Percentiles rank a stretch among this genome's conserved stretches.
phyloP scores from a whole-genome alignment of 37 sponge, comb jelly and placozoan genomes.

The Aplysina aerophoba region DNA sequence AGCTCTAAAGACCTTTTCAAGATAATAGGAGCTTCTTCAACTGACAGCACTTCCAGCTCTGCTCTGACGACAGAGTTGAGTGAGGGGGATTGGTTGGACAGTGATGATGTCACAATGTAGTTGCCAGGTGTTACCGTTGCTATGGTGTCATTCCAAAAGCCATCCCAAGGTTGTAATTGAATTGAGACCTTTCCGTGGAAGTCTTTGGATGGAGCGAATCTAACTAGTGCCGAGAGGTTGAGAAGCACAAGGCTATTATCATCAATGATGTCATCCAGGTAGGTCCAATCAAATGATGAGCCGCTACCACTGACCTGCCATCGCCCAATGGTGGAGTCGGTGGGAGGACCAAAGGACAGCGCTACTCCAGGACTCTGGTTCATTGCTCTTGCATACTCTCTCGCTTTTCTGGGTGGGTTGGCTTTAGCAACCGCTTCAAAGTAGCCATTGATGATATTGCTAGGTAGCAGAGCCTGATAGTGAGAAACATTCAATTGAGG shows the following conservation, averaged over 20 bases:
- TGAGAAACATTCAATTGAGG: not conserved
- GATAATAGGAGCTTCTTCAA: constrained; percentile 48
- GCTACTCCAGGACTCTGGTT: constrained; percentile 67
- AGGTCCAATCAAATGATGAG: constrained; percentile 40
- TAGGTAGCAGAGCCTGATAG: constrained; percentile 45
- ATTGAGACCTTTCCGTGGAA: constrained; percentile 66
- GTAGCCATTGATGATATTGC: constrained; percentile 31
- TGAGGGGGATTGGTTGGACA: not conserved
- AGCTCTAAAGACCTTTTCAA: not conserved
- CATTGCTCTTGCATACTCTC: constrained; percentile 14
- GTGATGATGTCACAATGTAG: constrained; percentile 33
- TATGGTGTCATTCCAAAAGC: constrained; percentile 38
- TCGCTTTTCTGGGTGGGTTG: constrained; percentile 38
- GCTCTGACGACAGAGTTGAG: constrained; percentile 2
- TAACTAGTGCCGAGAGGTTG: constrained; percentile 51
- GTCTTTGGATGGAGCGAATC: constrained; percentile 61
- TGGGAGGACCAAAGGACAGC: constrained; percentile 36
- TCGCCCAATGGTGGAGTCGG: constrained; percentile 7
- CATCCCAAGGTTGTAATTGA: constrained; percentile 75
- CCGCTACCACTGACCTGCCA: constrained; percentile 82
- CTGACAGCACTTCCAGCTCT: constrained; percentile 10
- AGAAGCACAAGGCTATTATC: constrained; percentile 41
- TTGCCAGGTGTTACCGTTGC: not conserved
- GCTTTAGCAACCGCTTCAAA: constrained; percentile 30
- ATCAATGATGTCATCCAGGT: constrained; percentile 21